phyloP scores from a whole-genome alignment of 2,888 invertebrate species.

The Apomyelois bistriatella region DNA sequence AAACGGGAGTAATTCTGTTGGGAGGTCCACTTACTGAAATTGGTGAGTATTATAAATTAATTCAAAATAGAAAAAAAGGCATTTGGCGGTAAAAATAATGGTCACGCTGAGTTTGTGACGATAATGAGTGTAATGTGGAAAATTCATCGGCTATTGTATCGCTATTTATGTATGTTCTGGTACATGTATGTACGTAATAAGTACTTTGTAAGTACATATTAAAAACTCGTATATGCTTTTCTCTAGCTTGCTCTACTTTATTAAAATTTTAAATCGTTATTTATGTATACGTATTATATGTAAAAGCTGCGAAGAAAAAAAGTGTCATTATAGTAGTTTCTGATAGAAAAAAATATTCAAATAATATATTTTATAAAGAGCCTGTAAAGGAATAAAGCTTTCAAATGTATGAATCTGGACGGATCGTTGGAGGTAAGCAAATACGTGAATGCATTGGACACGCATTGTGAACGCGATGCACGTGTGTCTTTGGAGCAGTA shows the following conservation, averaged over 20 bases:
- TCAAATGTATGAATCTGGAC: slow-evolving; percentile 39
- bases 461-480: slow-evolving; percentile 53
- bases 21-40: slow-evolving; percentile 8
- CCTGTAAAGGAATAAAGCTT: slow-evolving; percentile 32
- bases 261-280: too few species aligned
- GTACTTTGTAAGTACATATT: too few species aligned
- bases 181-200: too few species aligned
- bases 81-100: too few species aligned
- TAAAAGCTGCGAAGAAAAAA: too few species aligned
- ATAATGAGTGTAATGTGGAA: background rate
- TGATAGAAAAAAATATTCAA: slow-evolving; percentile 21
- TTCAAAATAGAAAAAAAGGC: background rate
- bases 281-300: too few species aligned
- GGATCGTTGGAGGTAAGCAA: slow-evolving; percentile 51
- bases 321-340: too few species aligned
- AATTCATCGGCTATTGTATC: too few species aligned
- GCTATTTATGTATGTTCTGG: too few species aligned
- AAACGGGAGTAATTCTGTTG: background rate
- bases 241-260: too few species aligned
- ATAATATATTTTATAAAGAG: slow-evolving; percentile 21
- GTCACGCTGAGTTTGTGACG: background rate
- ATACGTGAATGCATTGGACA: slow-evolving; percentile 40
- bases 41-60: background rate
- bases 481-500: slow-evolving; percentile 50
- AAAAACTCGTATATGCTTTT: too few species aligned